Base-by-base conservation (phyloP, 2,888 invertebrate genomes). In the Brenthis ino region DNA sequence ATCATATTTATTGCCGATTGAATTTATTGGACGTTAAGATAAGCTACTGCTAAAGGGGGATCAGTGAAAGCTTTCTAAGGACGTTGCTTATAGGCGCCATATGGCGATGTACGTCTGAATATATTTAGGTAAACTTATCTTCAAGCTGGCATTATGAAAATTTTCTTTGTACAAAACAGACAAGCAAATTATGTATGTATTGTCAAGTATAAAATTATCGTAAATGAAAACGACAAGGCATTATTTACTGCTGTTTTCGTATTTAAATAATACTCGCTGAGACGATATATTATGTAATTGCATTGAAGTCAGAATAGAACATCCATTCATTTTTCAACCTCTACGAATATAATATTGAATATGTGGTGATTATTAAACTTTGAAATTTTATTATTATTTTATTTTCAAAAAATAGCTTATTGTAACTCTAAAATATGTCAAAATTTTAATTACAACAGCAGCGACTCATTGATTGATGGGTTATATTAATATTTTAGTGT, bases 1-100 rank as follows among this genome's bases (percentile, higher is more conserved):
- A 73, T 73, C 58, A 72, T 70, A 69, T 73, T 71, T 69, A 76
- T 73, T 70, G 71, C 71, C 64, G 68, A 68, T 70, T 69, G 65
- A 72, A 73, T 76, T 74, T 75, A 75, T 76, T 73, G 73, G 73
- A 72, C 74, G 70, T 75, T 74, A 75, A 74, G 75, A 75, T 74
- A 75, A 69, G 74, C 70, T 65, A 67, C 65, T 65, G 66, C 70
- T 65, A 68, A 72, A 70, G 67, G 37, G 69, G 70, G 57, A 67
- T 60, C 72, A 64, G 68, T 58, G 65, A 55, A 67, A 65, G 66
- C 67, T 61, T 67, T 61, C 60, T 70, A 48, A 58, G 68, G 53
- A 48, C 64, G 56, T 28, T 64, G 28, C 60, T 68, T 61, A 68
- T 51, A 54, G 66, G 37, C 67, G 61, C 70, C 72, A 72, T 64